Evolutionary conservation across 2,113 vertebrate genomes (phyloP).

Genomic region (Cavia aperea): DNA sequence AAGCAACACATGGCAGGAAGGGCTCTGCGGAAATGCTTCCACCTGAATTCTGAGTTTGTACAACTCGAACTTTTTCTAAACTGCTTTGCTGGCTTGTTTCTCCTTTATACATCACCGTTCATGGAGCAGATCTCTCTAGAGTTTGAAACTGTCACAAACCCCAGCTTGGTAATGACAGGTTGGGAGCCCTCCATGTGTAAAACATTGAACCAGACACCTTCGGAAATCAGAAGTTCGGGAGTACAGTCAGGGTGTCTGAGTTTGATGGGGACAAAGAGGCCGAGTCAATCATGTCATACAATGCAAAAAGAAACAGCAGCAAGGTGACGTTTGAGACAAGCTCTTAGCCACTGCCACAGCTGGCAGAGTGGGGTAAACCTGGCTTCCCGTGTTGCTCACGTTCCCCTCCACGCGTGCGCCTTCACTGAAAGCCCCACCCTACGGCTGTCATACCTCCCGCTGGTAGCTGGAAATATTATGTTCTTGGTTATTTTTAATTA

Average conservation of each 20-base stretch:
- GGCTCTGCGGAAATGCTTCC: neutral
- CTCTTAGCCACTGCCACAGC: neutral
- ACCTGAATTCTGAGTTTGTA: neutral
- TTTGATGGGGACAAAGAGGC: neutral
- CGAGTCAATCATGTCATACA: neutral
- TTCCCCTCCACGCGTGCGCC: neutral
- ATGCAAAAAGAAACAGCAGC: neutral
- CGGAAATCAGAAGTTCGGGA: neutral
- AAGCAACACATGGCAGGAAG: neutral
- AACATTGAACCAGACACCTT: neutral
- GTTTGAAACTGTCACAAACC: neutral
- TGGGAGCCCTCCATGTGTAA: neutral
- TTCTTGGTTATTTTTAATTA: neutral
- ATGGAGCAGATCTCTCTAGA: neutral
- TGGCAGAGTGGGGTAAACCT: accelerated
- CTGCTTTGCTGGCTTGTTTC: neutral
- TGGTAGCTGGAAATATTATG: neutral
- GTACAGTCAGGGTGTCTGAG: neutral
- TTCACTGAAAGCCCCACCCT: neutral
- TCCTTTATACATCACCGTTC: neutral
- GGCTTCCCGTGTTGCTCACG: accelerated
- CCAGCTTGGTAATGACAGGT: neutral
- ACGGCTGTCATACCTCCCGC: neutral
- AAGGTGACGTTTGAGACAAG: neutral
- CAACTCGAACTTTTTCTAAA: neutral